Evolutionary conservation across 2,888 invertebrate genomes (phyloP).

Genomic region (Sisyra terminalis): DNA sequence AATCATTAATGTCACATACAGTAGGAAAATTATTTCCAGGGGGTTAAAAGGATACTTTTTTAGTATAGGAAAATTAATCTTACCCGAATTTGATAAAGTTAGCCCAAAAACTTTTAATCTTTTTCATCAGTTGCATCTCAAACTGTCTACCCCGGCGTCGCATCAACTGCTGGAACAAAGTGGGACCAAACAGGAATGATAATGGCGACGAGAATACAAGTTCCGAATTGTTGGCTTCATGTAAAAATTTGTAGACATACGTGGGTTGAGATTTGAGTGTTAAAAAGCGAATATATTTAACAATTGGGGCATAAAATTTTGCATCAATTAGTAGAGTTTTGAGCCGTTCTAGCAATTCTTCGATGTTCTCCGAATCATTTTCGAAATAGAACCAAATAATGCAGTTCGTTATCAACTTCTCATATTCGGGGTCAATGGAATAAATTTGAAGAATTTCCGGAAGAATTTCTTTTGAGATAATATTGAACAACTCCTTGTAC

Average conservation of each 20-base stretch:
- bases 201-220: not conserved
- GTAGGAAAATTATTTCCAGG: constrained; percentile 3
- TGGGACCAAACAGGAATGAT: constrained; percentile 45
- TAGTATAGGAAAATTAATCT: not conserved
- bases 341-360: constrained; percentile 29
- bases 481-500: constrained; percentile 31
- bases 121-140: constrained; percentile 38
- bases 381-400: constrained; percentile 38
- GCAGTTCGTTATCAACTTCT: constrained; percentile 24
- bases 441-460: constrained; percentile 36
- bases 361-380: constrained; percentile 23
- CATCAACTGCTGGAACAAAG: constrained; percentile 45
- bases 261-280: constrained; percentile 21
- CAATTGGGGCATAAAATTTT: constrained; percentile 36
- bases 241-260: not conserved
- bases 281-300: constrained; percentile 32
- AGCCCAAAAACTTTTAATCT: constrained; percentile 31
- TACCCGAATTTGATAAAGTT: constrained; percentile 31
- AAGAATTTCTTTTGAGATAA: constrained; percentile 37
- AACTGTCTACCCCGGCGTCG: constrained; percentile 39
- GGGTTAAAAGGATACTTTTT: not conserved
- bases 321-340: constrained; percentile 39
- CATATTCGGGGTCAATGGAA: constrained; percentile 19
- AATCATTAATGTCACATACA: not conserved
- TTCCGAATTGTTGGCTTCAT: not conserved